Conservation (phyloP, 2,797 vertebrate species). For the Hydrolagus colliei region DNA sequence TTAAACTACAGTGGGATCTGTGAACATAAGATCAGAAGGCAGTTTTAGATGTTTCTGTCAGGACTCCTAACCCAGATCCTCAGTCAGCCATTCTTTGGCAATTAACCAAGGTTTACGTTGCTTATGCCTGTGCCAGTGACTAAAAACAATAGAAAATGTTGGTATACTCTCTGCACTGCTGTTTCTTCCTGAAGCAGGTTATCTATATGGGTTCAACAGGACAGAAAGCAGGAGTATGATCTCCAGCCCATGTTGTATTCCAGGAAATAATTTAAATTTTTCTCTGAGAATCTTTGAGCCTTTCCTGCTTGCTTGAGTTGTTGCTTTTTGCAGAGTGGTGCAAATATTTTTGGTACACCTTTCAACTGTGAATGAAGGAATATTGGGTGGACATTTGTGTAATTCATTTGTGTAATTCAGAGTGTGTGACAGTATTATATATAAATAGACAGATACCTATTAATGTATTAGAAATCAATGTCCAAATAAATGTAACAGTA, state of each 20-base stretch:
- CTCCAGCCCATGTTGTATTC: not conserved
- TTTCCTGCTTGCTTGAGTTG: not conserved
- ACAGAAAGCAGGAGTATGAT: not conserved
- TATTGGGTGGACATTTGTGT: not conserved
- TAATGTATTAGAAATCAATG: not conserved
- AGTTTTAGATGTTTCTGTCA: not conserved
- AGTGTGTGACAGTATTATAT: not conserved
- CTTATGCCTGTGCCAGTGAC: not conserved
- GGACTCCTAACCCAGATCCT: not conserved
- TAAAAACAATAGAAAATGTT: not conserved
- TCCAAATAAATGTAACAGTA: not conserved
- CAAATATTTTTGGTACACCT: not conserved
- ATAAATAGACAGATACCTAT: not conserved
- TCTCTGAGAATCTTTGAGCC: not conserved
- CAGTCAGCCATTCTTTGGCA: not conserved
- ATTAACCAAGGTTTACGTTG: not conserved
- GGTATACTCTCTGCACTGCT: not conserved
- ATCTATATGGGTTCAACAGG: not conserved
- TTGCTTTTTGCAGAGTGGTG: not conserved
- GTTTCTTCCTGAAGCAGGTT: not conserved
- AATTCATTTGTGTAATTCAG: not conserved
- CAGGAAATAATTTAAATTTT: not conserved
- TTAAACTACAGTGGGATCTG: not conserved
- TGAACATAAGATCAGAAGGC: no score
- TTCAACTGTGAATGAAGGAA: not conserved